Evolutionary conservation across 2,113 vertebrate genomes (phyloP).

Genomic region (Scortum barcoo): DNA sequence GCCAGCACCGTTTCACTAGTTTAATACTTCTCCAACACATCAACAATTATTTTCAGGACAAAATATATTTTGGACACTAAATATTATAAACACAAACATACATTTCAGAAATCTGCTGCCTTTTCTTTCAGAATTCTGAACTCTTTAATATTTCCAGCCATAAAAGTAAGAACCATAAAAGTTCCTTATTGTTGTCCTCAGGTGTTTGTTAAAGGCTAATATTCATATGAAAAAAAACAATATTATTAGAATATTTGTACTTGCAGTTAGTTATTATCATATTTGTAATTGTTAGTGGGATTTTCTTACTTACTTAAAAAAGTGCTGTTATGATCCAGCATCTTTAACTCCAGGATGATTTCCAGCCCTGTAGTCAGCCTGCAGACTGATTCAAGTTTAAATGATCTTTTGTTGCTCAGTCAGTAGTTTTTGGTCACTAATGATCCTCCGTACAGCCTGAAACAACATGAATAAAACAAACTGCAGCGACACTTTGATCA

Average conservation of each 20-base stretch:
- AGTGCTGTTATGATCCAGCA: background rate
- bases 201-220: too few relatives aligned
- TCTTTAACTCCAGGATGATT: background rate
- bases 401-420: background rate
- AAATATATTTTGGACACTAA: too few relatives aligned
- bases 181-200: too few relatives aligned
- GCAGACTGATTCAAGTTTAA: background rate
- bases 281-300: background rate
- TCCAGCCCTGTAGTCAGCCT: background rate
- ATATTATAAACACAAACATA: too few relatives aligned
- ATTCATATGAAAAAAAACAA: too few relatives aligned
- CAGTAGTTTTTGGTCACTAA: constrained; percentile 22
- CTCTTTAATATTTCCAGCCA: too few relatives aligned
- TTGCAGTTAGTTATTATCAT: too few relatives aligned
- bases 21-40: background rate
- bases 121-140: background rate
- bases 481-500: background rate
- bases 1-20: too few relatives aligned
- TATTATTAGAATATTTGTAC: too few relatives aligned
- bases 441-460: constrained; percentile 3
- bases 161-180: too few relatives aligned
- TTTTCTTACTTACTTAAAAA: background rate
- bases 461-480: constrained; percentile 22
- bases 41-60: background rate
- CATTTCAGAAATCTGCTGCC: background rate